Evolutionary conservation across 92 coral and sea anemone genomes (phyloP), one percentile per base, ranked within the genome.

Genomic region (Palythoa grandis): DNA sequence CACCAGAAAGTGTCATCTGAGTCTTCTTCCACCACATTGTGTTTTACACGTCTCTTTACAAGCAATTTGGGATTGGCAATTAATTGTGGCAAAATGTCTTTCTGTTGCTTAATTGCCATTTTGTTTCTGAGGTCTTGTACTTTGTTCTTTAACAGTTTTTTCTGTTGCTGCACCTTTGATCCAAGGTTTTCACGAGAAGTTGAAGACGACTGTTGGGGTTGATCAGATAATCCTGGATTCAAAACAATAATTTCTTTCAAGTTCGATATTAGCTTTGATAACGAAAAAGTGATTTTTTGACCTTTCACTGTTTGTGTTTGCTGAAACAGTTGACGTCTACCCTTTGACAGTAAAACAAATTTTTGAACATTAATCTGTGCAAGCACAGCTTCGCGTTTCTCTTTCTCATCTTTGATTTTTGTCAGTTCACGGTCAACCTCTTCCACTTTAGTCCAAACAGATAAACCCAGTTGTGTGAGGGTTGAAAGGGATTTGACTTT

Each of bases 181-280:
- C 23, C 50, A 43, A 73, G 25, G 37, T 73, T 19, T 47, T 47
- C 11, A n/a, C 37, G 77, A 16, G 77, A 25, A 16, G 77, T 17
- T 38, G 29, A 72, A 73, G 77, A 47, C 25, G 77, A 73, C 77
- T 73, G 77, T 47, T 73, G 58, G 57, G 58, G 77, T 47, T 73
- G 29, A 73, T 73, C 58, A 73, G 77, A 73, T 52, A 73, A 73
- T 73, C 77, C 77, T 19, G 77, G 77, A 47, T 73, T 73, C 29
- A 73, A 17, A 73, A 17, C 57, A 22, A 73, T 73, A 19, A 73
- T 73, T 73, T 73, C 77, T 47, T 47, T 73, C 57, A 73, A 19
- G 20, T 73, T 73, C 9, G 77, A 47, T 47, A 73, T 19, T 25
- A 73, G 37, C 22, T 43, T 47, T 73, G 77, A 16, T 22, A 47